phyloP scores from a whole-genome alignment of 1,140 invertebrate species.

The Hycleus cichorii region DNA sequence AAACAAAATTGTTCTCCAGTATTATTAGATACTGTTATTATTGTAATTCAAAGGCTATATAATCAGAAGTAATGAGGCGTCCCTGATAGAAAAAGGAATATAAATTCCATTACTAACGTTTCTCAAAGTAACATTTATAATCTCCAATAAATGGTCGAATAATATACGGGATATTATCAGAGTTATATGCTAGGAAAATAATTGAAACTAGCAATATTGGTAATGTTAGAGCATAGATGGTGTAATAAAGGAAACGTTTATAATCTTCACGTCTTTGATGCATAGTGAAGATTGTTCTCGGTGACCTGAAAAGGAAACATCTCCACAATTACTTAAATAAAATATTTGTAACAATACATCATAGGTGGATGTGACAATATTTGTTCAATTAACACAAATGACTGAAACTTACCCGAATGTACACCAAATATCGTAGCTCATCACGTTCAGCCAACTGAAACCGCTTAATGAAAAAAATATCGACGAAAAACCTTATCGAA shows the following conservation, averaged over 20 bases:
- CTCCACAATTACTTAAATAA: too few relatives aligned
- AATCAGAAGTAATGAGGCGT: too few relatives aligned
- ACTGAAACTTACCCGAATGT: constrained; percentile 64
- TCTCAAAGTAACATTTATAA: constrained; percentile 22
- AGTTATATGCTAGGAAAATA: constrained; percentile 6
- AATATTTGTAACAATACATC: too few relatives aligned
- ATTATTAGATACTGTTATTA: too few relatives aligned
- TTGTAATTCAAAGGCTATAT: too few relatives aligned
- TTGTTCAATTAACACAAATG: too few relatives aligned
- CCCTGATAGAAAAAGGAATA: not conserved
- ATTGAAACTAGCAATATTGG: constrained; percentile 18
- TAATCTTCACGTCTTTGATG: constrained; percentile 18
- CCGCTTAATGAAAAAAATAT: constrained; percentile 34
- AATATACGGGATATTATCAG: constrained; percentile 11
- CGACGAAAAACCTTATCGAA: constrained; percentile 17
- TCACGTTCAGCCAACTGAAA: constrained; percentile 86
- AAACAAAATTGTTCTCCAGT: not conserved
- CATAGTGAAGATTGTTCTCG: not conserved
- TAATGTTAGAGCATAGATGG: constrained; percentile 23
- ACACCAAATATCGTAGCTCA: constrained; percentile 84
- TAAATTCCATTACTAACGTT: constrained; percentile 15
- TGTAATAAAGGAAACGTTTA: constrained; percentile 23
- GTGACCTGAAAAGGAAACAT: not conserved
- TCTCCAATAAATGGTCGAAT: constrained; percentile 21
- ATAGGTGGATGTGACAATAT: too few relatives aligned